phyloP scores from a whole-genome alignment of 2,888 invertebrate species.

The Troides aeacus region DNA sequence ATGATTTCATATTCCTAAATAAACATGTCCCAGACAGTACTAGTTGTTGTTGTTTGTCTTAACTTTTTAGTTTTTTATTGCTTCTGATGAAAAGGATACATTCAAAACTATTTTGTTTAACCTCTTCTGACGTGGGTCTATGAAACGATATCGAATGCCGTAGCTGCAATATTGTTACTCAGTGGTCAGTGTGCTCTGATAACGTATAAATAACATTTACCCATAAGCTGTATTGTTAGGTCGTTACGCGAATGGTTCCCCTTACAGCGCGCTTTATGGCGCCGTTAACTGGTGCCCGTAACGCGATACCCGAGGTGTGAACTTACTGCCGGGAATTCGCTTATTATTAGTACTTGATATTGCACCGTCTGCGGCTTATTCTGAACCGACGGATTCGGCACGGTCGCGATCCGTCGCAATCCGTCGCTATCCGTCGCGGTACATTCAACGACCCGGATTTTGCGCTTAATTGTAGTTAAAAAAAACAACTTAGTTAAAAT shows the following conservation, averaged over 20 bases:
- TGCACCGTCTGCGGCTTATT: conserved; percentile 14
- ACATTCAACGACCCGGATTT: too few relatives aligned
- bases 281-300: conserved; percentile 47
- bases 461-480: too few relatives aligned
- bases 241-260: conserved; percentile 33
- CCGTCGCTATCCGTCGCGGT: too few relatives aligned
- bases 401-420: conserved; percentile 11
- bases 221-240: conserved; percentile 18
- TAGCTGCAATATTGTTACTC: neutral
- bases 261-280: conserved; percentile 33
- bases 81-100: too few relatives aligned
- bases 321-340: conserved; percentile 45
- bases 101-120: neutral
- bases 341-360: conserved; percentile 48
- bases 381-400: conserved; percentile 24
- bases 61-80: too few relatives aligned
- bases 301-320: conserved; percentile 51
- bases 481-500: too few relatives aligned
- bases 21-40: too few relatives aligned
- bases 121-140: too few relatives aligned
- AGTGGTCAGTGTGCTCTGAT: neutral
- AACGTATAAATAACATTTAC: conserved; percentile 22
- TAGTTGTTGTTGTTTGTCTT: too few relatives aligned
- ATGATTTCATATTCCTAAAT: too few relatives aligned
- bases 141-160: neutral